Base-by-base conservation (phyloP, 2,888 invertebrate species). In the Diogma glabrata region DNA sequence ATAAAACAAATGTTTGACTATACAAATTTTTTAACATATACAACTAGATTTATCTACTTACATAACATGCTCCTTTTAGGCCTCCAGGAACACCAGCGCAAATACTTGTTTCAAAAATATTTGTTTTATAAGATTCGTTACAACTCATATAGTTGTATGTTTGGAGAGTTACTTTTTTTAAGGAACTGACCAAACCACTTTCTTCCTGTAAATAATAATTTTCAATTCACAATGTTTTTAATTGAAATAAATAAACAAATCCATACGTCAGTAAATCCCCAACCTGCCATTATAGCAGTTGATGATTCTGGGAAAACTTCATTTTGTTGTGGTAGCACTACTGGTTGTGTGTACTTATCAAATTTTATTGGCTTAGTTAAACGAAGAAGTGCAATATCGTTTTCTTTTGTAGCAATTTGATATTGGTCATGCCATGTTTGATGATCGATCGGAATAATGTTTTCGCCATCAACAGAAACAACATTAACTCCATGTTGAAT, bases 231-330 rank as follows among this genome's bases (percentile, higher is more conserved):
- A n/a, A n/a, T n/a, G n/a, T n/a, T n/a, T n/a, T n/a, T n/a, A n/a
- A n/a, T n/a, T n/a, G n/a, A n/a, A n/a, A n/a, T n/a, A n/a, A n/a
- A n/a, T n/a, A n/a, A n/a, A n/a, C n/a, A n/a, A 40, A 14, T n/a
- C 8, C 43, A n/a, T 43, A 43, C 43, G n/a, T 12, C 43, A 22
- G n/a, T 43, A 43, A n/a, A 23, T 43, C 43, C 43, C 43, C 43
- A 43, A 14, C 43, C 43, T n/a, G 1, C 14, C 23, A 43, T 22
- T 14, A 43, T 7, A 1, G 43, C 20, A 8, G n/a, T 22, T 22
- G n/a, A 20, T 7, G 22, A 20, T 12, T 43, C 43, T 5, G 22
- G n/a, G 14, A 43, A 3, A 4, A 22, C 43, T 5, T 2, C 20
- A 22, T 22, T 14, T 22, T 43, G 43, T 8, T 23, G 22, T 2